Evolutionary conservation across 2,797 vertebrate genomes (phyloP), one percentile per base, ranked within the genome.

Genomic region (Tauraco hartlaubi): DNA sequence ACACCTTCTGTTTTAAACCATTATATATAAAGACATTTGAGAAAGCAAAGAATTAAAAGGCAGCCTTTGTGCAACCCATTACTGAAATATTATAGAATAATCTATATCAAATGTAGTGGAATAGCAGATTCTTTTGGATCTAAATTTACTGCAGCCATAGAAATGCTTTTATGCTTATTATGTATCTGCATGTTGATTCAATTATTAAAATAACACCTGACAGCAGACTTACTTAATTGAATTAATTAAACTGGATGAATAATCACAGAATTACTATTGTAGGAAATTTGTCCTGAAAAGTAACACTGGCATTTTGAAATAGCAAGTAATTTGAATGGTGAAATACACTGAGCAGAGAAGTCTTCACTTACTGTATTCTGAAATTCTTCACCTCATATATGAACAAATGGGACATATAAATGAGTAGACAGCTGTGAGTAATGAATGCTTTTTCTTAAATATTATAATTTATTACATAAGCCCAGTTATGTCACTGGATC

Each of bases 141-240:
- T 97, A 98, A 99, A 99, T 99, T 98, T 99, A 98, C 98, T 97
- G 98, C 98, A 98, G 98, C 98, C 98, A 98, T 97, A 98, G 98
- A 99, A 99, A 99, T 98, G 98, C 98, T 99, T 98, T 98, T 98
- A 98, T 98, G 97, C 97, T 98, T 98, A 99, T 98, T 99, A 98
- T 98, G 98, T 98, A 98, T 98, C 95, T 98, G 98, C 98, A 98
- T 98, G 98, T 99, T 99, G 99, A 99, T 98, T 98, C 98, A 99
- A 99, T 99, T 99, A 99, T 98, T 98, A 98, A 99, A 98, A 98
- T 96, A 98, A 98, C 97, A 98, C 98, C 98, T 98, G 98, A 98
- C 98, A 99, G 99, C 98, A 98, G 98, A 98, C 98, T 98, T 98
- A 99, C 98, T 98, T 98, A 98, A 98, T 99, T 99, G 98, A 99